A percentile compares a stretch with the other conserved stretches of the same genome.
These are phyloP conservation scores for Hipposideros armiger DNA, from an alignment of 2,113 vertebrate genomes.

Conservation along the genomic window DNA sequence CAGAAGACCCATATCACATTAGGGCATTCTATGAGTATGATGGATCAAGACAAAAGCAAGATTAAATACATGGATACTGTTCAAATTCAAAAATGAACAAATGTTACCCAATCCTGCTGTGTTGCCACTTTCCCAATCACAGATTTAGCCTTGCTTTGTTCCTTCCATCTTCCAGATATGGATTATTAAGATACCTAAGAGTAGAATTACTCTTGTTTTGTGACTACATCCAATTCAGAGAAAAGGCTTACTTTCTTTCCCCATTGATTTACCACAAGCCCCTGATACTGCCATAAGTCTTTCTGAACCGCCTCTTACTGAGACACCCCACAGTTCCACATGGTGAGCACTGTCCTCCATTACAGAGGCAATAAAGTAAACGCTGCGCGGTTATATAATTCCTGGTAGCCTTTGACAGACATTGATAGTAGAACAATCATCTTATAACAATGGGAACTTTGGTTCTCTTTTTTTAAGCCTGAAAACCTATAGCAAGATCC, in stretches of 20 bases:
- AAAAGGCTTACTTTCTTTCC: background rate
- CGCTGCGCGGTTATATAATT: background rate
- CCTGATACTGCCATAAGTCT: background rate
- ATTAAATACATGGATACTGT: background rate
- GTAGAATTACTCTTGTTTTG: background rate
- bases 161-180: background rate
- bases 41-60: background rate
- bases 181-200: background rate
- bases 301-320: background rate
- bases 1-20: background rate
- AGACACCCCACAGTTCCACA: background rate
- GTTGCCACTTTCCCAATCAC: background rate
- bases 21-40: background rate
- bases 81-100: background rate
- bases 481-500: background rate
- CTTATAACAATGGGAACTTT: background rate
- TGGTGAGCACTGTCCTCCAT: background rate
- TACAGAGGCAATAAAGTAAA: background rate
- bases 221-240: background rate
- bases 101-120: background rate
- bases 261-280: background rate
- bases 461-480: background rate
- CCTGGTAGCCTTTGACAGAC: background rate
- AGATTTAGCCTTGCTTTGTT: background rate
- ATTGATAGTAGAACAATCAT: background rate